phyloP scores from a whole-genome alignment of 2,113 vertebrate genomes.

The Cephalopterus ornatus region DNA sequence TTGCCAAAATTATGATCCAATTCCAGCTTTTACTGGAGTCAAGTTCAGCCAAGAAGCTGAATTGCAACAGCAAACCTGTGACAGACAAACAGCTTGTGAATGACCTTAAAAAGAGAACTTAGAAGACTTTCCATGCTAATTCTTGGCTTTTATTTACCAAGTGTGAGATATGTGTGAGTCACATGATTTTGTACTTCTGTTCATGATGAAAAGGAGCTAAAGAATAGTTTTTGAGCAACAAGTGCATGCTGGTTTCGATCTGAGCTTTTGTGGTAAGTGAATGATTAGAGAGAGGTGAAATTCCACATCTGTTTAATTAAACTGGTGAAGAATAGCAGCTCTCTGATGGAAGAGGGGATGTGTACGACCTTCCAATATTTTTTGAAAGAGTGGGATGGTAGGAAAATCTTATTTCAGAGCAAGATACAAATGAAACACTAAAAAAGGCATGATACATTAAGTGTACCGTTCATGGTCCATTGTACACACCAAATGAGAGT shows the following conservation, averaged over 20 bases:
- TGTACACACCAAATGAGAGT: neutral
- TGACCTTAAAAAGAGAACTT: neutral
- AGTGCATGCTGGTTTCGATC: neutral
- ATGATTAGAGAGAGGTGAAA: neutral
- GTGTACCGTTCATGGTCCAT: neutral
- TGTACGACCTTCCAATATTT: neutral
- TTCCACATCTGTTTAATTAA: neutral
- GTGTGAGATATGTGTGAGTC: neutral
- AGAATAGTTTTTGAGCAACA: neutral
- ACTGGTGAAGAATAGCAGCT: neutral
- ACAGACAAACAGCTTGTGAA: neutral
- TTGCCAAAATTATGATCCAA: neutral
- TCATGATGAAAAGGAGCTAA: neutral
- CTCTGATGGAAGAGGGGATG: neutral
- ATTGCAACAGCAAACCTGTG: neutral
- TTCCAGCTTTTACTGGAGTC: neutral
- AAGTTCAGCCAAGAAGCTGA: neutral
- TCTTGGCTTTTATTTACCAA: neutral
- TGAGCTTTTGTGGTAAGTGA: slow-evolving; percentile 21
- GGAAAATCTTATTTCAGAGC: neutral
- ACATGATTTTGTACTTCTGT: neutral
- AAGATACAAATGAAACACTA: neutral
- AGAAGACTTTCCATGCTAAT: neutral
- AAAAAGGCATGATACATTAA: accelerated
- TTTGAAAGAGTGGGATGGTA: neutral